phyloP scores from a whole-genome alignment of 1,140 invertebrate genomes.

The Piezodorus guildinii region DNA sequence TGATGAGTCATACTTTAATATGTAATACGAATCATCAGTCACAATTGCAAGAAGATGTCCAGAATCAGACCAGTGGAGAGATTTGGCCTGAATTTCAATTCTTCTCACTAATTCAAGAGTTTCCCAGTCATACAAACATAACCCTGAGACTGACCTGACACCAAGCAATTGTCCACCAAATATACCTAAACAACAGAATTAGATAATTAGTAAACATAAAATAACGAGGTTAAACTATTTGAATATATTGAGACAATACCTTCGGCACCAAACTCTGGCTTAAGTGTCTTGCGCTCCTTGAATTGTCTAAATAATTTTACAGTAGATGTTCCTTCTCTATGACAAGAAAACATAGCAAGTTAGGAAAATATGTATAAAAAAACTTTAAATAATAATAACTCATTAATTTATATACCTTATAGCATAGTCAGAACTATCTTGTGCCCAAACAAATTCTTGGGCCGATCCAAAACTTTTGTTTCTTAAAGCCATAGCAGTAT shows the following conservation, averaged over 20 bases:
- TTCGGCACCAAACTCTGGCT: constrained; percentile 91
- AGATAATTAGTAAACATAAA: not conserved
- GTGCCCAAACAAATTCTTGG: constrained; percentile 97
- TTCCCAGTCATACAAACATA: constrained; percentile 98
- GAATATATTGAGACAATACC: constrained; percentile 36
- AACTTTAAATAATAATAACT: not conserved
- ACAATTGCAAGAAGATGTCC: constrained; percentile 88
- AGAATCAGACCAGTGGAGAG: constrained; percentile 94
- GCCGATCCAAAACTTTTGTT: constrained; percentile 98
- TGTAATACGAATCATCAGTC: constrained; percentile 92
- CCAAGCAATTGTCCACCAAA: constrained; percentile 92
- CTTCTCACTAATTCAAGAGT: constrained; percentile 78
- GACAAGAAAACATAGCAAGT: not conserved
- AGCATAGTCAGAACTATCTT: constrained; percentile 90
- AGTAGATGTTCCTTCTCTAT: constrained; percentile 72
- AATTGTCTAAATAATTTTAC: constrained; percentile 98
- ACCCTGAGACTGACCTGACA: constrained; percentile 82
- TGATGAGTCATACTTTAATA: constrained; percentile 77
- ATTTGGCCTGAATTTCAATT: constrained; percentile 88
- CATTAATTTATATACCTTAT: constrained; percentile 37
- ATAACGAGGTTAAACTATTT: too few relatives aligned
- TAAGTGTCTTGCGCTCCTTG: constrained; percentile 91
- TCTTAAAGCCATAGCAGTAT: constrained; percentile 95
- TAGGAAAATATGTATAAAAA: not conserved
- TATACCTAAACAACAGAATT: constrained; percentile 52